Base-by-base conservation (phyloP, 2,797 vertebrate species). In the Coluber constrictor region DNA sequence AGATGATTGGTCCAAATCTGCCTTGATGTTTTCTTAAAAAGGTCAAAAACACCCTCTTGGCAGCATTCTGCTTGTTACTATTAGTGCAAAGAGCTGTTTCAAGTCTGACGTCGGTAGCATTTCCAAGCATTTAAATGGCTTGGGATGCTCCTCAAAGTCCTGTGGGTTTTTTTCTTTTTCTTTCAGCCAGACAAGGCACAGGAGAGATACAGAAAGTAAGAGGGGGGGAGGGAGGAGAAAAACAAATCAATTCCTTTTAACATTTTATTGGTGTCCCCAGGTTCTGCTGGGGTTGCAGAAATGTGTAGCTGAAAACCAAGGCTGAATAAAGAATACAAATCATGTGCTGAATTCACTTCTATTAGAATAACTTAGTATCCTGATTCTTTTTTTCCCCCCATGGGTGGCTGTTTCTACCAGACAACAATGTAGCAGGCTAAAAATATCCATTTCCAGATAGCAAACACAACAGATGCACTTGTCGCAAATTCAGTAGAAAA, bases 21-120 rank as follows among this genome's bases (percentile, higher is more conserved):
- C 59, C 0, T 0, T 13, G 0, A 0, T 25, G 23, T 25, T 11
- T 90, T 1, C 2, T 61, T 37, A 55, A 63, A 43, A 54, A 86
- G 0, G 12, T 0, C 86, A 32, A 70, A 92, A 18, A 43, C 23
- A 57, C 29, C 88, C 27, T 43, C 51, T 86, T 1, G 4, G 29
- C n/a, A 57, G 43, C 0, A 27, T 74, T 43, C 59, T 0, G 20
- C 89, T 89, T 15, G 90, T 86, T 11, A 1, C 0, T 4, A 0
- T 79, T 29, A 0, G 9, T 16, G 2, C 0, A 90, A 61, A 66
- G 59, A 3, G 37, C 18, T 12, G 11, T 56, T 37, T 66, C 56
- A 0, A 86, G 4, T 27, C 89, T 10, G 86, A 57, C 51, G 60
- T 83, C 51, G 0, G 74, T 4, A 15, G 57, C 66, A 1, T 10